Base-by-base conservation (phyloP, 2,113 vertebrate genomes). In the Azemiops feae region DNA sequence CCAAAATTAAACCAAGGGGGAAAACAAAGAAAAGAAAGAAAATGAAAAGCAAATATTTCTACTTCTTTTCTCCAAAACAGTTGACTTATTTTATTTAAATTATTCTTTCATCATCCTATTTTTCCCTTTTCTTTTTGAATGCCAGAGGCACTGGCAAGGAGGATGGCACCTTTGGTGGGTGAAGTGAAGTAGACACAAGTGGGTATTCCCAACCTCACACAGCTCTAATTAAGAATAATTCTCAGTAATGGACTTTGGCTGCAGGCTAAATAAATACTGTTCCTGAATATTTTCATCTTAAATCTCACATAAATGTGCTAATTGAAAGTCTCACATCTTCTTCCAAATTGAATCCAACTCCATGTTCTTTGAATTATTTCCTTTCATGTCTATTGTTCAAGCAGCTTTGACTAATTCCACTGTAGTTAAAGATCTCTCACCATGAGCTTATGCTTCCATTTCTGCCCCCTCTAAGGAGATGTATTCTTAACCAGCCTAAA, bases 211-310 rank as follows among this genome's bases (percentile, higher is more conserved):
- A 95, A 95, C 95, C 94, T 96, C 0, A 0, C 93, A 93, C 55
- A 92, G 95, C 94, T 97, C 95, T 97, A 97, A 97, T 97, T 97
- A 97, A 96, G 94, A 95, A 86, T 94, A 96, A 96, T 97, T 96
- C 94, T 95, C 86, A 92, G 92, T 97, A 97, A 97, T 96, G 95
- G 96, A 96, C 95, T 94, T 96, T 89, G 64, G 95, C 97, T 97
- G 95, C 94, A 64, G 97, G 96, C 96, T 96, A 97, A 95, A 97
- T 96, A 97, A 97, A 97, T 95, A 97, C 92, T 88, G 54, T 88
- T 96, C 91, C 91, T 96, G 96, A 96, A 96, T 96, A 96, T 96
- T 96, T 97, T 93, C 88, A 95, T 94, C 90, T 96, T 93, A 95
- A 95, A 96, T 97, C 94, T 91, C 93, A 93, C 90, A 96, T 94